Evolutionary conservation across 2,113 vertebrate species (phyloP).

Genomic region (Zosterops borbonicus): DNA sequence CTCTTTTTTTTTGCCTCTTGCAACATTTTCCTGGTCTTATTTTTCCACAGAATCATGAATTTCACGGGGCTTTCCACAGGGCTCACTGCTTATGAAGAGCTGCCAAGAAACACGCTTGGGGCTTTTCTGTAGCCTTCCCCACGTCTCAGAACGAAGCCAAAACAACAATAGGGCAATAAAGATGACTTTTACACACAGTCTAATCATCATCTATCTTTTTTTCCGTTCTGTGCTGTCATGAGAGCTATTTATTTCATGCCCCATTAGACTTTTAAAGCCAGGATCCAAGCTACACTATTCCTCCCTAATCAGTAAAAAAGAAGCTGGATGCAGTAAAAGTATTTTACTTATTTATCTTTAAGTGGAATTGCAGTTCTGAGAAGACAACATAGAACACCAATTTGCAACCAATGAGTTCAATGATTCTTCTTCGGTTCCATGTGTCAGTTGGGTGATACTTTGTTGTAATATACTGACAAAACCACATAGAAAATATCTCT

Average conservation of each 20-base stretch:
- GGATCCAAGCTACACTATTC: conserved; percentile 23
- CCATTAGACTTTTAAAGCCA: conserved; percentile 33
- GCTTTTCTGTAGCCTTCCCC: conserved; percentile 5
- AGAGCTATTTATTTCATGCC: conserved; percentile 51
- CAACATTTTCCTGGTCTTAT: not conserved
- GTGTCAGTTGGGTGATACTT: not conserved
- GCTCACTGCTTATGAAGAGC: conserved; percentile 17
- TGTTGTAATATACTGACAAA: not conserved
- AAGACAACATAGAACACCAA: not conserved
- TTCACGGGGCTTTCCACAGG: conserved; percentile 37
- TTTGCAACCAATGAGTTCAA: not conserved
- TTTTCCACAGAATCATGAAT: conserved; percentile 20
- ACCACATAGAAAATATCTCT: not conserved
- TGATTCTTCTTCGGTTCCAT: not conserved
- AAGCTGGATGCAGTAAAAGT: not conserved
- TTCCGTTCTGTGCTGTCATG: not conserved
- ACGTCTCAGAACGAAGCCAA: not conserved
- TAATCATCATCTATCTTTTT: conserved; percentile 32
- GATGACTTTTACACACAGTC: conserved; percentile 31
- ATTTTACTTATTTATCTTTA: not conserved
- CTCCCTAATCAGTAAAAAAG: not conserved
- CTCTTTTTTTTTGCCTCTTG: not conserved
- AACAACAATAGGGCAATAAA: conserved; percentile 52
- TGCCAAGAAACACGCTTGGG: conserved; percentile 13
- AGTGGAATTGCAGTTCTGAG: conserved; percentile 6